Conservation (phyloP, 1,140 invertebrate species). For the Venturia canescens region DNA sequence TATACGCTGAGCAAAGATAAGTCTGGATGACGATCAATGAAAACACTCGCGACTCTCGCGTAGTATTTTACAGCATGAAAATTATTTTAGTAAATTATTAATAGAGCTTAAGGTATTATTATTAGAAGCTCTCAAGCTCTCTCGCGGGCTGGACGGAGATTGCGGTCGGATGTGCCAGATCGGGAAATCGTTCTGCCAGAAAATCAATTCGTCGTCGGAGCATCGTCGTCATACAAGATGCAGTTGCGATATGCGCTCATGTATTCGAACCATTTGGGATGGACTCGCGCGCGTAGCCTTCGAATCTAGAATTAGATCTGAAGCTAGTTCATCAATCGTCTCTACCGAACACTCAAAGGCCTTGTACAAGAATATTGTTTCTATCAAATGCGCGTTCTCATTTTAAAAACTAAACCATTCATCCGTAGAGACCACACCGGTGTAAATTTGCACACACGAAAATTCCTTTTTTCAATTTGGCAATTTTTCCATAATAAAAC, state of each 20-base stretch:
- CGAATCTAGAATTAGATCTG: neutral
- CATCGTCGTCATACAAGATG: neutral
- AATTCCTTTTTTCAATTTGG: no score
- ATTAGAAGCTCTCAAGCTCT: slow-evolving; percentile 11
- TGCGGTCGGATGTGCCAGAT: slow-evolving; percentile 19
- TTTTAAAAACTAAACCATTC: no score
- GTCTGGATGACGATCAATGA: neutral
- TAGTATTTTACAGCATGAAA: neutral
- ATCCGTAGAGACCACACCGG: no score
- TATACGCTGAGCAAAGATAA: neutral
- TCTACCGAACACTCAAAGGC: neutral
- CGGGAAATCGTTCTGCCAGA: slow-evolving; percentile 26
- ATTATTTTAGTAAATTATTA: slow-evolving; percentile 15
- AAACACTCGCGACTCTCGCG: neutral
- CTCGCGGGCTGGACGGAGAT: neutral
- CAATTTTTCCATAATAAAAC: no score
- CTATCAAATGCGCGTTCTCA: no score
- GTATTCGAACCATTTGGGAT: neutral
- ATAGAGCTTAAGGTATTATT: slow-evolving; percentile 18
- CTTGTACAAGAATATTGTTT: neutral
- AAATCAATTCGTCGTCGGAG: slow-evolving; percentile 12
- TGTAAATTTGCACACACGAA: no score
- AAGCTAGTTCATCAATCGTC: neutral
- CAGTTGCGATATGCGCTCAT: slow-evolving; percentile 5
- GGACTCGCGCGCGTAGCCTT: neutral